phyloP scores from a whole-genome alignment of 1,140 invertebrate genomes.

The Drosophila guanche region DNA sequence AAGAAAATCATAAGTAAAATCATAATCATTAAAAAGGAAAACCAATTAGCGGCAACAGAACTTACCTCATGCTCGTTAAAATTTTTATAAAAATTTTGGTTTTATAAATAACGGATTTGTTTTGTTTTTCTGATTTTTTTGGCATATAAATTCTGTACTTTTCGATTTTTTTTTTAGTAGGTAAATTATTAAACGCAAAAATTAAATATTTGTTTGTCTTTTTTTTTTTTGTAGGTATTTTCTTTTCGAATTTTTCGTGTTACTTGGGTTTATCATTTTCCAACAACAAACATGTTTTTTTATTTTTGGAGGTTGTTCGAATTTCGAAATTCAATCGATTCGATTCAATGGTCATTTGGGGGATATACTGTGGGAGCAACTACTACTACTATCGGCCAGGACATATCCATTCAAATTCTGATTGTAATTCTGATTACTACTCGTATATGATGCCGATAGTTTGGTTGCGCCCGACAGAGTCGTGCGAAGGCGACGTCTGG shows the following conservation, averaged over 20 bases:
- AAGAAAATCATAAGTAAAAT: conserved; percentile 38
- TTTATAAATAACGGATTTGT: conserved; percentile 44
- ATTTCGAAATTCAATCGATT: conserved; percentile 35
- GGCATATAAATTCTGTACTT: conserved; percentile 54
- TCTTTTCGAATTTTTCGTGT: conserved; percentile 26
- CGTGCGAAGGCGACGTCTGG: conserved; percentile 80
- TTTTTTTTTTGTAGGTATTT: conserved; percentile 44
- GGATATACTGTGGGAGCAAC: conserved; percentile 47
- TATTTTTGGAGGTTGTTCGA: conserved; percentile 25
- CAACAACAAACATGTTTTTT: conserved; percentile 65
- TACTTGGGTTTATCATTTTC: conserved; percentile 46
- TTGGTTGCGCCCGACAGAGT: conserved; percentile 72
- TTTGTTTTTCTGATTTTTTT: conserved; percentile 31
- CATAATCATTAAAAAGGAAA: conserved; percentile 39
- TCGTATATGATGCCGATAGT: conserved; percentile 52
- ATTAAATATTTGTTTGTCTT: conserved; percentile 67
- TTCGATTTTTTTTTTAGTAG: conserved; percentile 53
- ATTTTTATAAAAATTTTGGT: conserved; percentile 42
- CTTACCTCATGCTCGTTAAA: conserved; percentile 79
- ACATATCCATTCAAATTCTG: conserved; percentile 69
- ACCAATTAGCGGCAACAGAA: conserved; percentile 80
- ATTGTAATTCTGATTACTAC: conserved; percentile 54
- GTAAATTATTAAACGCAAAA: conserved; percentile 73
- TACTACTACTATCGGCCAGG: conserved; percentile 80
- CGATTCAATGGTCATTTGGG: conserved; percentile 58